Evolutionary conservation across 2,888 invertebrate species (phyloP).

Genomic region (Mimachlamys varia): DNA sequence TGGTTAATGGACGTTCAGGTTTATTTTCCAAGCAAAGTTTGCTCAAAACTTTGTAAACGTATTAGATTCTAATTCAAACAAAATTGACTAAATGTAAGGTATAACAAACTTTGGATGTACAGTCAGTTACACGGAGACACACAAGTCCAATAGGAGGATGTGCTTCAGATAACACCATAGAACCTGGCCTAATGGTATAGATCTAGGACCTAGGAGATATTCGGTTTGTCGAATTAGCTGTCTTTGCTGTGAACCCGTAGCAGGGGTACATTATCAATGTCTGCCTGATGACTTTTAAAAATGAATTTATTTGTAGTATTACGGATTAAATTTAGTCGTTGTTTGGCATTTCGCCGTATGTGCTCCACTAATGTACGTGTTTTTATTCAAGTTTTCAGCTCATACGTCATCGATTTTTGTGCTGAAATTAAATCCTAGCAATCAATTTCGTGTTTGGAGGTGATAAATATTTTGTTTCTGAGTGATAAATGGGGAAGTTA

Average conservation of each 20-base stretch:
- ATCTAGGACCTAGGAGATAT: neutral
- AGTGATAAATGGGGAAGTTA: neutral
- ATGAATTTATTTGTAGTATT: slow-evolving; percentile 28
- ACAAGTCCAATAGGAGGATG: no score
- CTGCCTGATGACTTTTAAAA: slow-evolving; percentile 18
- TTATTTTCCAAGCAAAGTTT: no score
- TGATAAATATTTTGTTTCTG: neutral
- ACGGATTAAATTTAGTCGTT: neutral
- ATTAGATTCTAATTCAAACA: no score
- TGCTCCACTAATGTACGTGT: slow-evolving; percentile 8
- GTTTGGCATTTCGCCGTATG: slow-evolving; percentile 10
- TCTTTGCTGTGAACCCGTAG: neutral
- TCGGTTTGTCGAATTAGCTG: neutral
- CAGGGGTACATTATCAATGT: neutral
- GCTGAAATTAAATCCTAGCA: neutral
- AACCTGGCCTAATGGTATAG: neutral
- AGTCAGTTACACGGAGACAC: no score
- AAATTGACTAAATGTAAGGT: no score
- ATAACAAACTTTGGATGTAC: no score
- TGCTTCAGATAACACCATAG: neutral
- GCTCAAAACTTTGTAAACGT: no score
- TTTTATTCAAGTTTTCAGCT: slow-evolving; percentile 25
- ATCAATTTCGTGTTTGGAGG: slow-evolving; percentile 27
- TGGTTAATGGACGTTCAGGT: neutral
- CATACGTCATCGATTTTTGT: neutral